Evolutionary conservation across 2,888 invertebrate genomes (phyloP).

Genomic region (Tholera decimalis): DNA sequence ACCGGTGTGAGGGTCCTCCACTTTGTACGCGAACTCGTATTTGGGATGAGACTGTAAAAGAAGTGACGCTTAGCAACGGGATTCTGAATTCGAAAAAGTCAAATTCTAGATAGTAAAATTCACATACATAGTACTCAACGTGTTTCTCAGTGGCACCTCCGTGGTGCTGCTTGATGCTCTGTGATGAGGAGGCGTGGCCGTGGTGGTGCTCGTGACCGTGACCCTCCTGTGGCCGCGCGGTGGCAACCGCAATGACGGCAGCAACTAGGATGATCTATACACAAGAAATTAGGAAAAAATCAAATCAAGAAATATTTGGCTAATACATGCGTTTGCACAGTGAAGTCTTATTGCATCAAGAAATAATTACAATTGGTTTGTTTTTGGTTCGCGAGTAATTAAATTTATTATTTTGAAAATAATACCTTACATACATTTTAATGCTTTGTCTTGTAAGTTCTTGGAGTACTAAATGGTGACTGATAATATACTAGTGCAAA

Average conservation of each 20-base stretch:
- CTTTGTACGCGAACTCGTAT: conserved; percentile 83
- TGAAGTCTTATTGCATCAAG: too few relatives aligned
- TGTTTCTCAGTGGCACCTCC: conserved; percentile 43
- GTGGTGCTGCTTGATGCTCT: conserved; percentile 64
- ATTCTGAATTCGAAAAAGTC: not conserved
- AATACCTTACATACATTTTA: conserved; percentile 46
- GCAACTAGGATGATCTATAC: conserved; percentile 27
- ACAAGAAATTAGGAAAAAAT: too few relatives aligned
- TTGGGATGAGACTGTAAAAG: conserved; percentile 41
- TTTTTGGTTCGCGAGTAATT: too few relatives aligned
- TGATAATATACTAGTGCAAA: conserved; percentile 20
- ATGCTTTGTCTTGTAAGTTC: conserved; percentile 4
- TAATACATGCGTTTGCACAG: too few relatives aligned
- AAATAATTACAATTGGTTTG: too few relatives aligned
- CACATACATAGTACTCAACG: conserved; percentile 41
- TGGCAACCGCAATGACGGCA: conserved; percentile 20
- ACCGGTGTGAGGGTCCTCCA: conserved; percentile 85
- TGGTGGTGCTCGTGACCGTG: conserved; percentile 48
- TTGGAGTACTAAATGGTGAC: conserved; percentile 10
- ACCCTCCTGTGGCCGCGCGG: conserved; percentile 41
- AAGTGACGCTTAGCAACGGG: not conserved
- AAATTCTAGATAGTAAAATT: not conserved
- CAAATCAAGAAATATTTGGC: too few relatives aligned
- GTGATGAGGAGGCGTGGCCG: conserved; percentile 70
- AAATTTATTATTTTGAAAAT: too few relatives aligned